These are phyloP conservation scores for Coccyzus lansbergi DNA, from an alignment of 2,797 vertebrate genomes.

Conservation along the genomic window DNA sequence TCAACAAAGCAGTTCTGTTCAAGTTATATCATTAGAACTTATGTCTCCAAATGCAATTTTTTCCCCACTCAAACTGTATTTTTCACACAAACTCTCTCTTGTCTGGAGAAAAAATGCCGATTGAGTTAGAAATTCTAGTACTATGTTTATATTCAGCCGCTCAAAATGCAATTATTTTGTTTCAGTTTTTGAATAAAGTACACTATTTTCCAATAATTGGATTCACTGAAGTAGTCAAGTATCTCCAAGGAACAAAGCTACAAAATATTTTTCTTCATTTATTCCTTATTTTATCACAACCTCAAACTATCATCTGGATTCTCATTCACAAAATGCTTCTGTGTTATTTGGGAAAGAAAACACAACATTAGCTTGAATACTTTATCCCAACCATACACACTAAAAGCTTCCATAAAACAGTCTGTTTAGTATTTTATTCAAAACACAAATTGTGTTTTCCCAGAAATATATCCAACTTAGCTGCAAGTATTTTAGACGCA, in stretches of 20 bases:
- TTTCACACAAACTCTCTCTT: background rate
- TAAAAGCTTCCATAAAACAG: background rate
- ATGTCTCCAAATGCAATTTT: background rate
- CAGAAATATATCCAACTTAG: background rate
- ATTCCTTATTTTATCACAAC: background rate
- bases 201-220: conserved; percentile 3
- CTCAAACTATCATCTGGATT: background rate
- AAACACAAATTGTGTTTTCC: background rate
- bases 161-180: background rate
- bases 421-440: background rate
- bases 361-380: background rate
- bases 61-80: background rate
- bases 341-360: background rate
- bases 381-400: accelerated
- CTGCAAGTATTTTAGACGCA: background rate
- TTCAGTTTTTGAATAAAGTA: conserved; percentile 7
- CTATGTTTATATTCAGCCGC: background rate
- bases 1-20: background rate
- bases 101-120: background rate
- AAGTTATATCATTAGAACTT: background rate
- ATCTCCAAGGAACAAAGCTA: background rate
- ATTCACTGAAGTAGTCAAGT: conserved; percentile 11
- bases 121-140: background rate
- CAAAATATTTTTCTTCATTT: conserved; percentile 2
- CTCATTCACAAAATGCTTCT: background rate